Percentiles rank a stretch among this genome's conserved stretches.
Conservation (phyloP, 2,113 vertebrate genomes). For the Hippocampus zosterae region DNA sequence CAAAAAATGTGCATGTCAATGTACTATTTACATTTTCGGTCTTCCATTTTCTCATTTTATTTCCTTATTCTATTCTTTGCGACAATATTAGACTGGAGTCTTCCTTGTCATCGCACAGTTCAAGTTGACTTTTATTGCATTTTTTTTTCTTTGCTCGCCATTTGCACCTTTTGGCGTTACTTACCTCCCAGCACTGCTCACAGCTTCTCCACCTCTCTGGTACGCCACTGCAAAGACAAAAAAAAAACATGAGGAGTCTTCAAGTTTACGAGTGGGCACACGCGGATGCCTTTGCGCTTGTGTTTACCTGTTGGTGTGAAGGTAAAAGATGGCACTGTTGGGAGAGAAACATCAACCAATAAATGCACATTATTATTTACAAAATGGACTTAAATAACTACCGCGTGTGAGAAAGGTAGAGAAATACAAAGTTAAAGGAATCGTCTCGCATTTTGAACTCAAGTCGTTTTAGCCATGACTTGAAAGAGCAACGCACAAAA, state of each 20-base stretch:
- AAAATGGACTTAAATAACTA: background rate
- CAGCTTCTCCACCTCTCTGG: constrained; percentile 95
- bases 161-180: constrained; percentile 5
- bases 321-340: constrained; percentile 97
- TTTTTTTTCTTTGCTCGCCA: too few relatives aligned
- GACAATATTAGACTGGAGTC: too few relatives aligned
- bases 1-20: too few relatives aligned
- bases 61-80: too few relatives aligned
- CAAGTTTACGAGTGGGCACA: background rate
- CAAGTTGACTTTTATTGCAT: too few relatives aligned
- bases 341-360: constrained; percentile 31
- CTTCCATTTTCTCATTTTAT: too few relatives aligned
- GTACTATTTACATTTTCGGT: too few relatives aligned
- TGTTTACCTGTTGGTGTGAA: constrained; percentile 97
- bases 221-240: constrained; percentile 84
- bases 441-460: too few relatives aligned
- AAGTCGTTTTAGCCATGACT: too few relatives aligned
- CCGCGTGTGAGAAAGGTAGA: too few relatives aligned
- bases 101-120: too few relatives aligned
- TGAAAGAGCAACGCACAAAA: background rate
- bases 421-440: too few relatives aligned
- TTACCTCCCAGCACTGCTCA: constrained; percentile 97
- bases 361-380: background rate
- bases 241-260: constrained; percentile 9
- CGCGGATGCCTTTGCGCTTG: background rate